Base-by-base conservation (phyloP, 1,140 invertebrate species). In the Octopus bimaculoides region DNA sequence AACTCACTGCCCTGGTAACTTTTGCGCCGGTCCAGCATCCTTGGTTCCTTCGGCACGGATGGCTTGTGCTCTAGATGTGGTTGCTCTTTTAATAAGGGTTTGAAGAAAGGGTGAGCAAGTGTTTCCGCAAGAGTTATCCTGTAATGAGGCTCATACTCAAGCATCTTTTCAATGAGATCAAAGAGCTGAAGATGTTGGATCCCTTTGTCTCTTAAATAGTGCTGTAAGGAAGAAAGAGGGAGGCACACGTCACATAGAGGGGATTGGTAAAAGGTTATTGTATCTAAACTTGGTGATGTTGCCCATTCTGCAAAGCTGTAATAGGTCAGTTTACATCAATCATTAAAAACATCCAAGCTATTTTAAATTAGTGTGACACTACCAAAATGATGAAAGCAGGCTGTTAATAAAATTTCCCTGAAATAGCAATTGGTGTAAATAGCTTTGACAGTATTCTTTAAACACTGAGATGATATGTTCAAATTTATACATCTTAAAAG, bases 91-190 rank as follows among this genome's bases (percentile, higher is more conserved):
- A 79, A 82, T 14, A 82, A 71, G 26, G 83, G 77, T 75, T 80
- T 82, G 81, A 99, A 99, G 92, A 98, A 99, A 41, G 95, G 94
- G 92, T 99, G 98, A 54, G 93, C 91, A 81, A 99, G 90, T 7
- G 97, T 95, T 83, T 99, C 97, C 56, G 93, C 92, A 81, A 99
- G 91, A 77, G 94, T 95, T 83, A 99, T 95, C 74, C 98, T 92
- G 86, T 96, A 93, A 14, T 93, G 92, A 52, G 98, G 97, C 86
- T 99, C 97, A 90, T 99, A 99, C 81, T 99, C 96, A 86, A 99
- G 91, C 98, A 99, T 99, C 90, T 94, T 93, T 83, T 94, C 93
- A 82, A 99, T 95, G 81, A 99, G 91, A 88, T 99, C 96, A 91
- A 99, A 99, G 82, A 99, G 90, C 85, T 97, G 93, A 80, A 94